phyloP scores from a whole-genome alignment of 1,140 invertebrate genomes.

The Aradophagus sp. region DNA sequence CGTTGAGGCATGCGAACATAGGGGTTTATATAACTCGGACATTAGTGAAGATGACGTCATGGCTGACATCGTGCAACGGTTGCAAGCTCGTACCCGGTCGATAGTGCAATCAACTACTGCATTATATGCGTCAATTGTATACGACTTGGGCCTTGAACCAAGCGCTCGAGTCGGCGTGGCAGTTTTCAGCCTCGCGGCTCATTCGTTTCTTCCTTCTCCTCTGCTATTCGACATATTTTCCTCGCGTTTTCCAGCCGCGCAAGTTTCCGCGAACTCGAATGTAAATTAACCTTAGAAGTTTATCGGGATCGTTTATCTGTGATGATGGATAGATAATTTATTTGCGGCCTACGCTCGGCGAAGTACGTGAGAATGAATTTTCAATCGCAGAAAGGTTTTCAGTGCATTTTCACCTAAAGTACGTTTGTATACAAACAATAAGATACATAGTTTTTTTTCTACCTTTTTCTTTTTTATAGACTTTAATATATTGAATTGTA shows the following conservation, averaged over 20 bases:
- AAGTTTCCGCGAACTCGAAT: too few species aligned
- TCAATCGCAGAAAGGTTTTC: too few species aligned
- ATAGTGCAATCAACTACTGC: slow-evolving; percentile 58
- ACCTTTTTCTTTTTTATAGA: too few species aligned
- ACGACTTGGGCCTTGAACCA: slow-evolving; percentile 57
- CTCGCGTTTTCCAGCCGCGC: slow-evolving; percentile 26
- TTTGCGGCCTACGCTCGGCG: too few species aligned
- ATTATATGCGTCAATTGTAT: slow-evolving; percentile 59
- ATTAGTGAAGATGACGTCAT: slow-evolving; percentile 60
- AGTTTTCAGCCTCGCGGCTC: slow-evolving; percentile 55
- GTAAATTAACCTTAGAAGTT: too few species aligned
- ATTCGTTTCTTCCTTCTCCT: slow-evolving; percentile 23
- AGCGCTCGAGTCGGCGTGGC: slow-evolving; percentile 55
- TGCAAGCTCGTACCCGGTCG: slow-evolving; percentile 55
- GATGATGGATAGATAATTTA: too few species aligned
- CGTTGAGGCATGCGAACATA: slow-evolving; percentile 54
- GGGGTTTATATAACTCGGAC: slow-evolving; percentile 62
- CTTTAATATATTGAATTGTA: too few species aligned
- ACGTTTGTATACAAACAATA: too few species aligned
- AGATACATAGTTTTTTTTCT: too few species aligned
- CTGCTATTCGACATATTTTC: slow-evolving; percentile 40
- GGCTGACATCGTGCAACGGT: slow-evolving; percentile 52
- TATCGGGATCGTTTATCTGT: too few species aligned
- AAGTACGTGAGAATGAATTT: too few species aligned
- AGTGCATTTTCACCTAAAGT: too few species aligned